These are phyloP conservation scores for Poecilia gillii DNA, from an alignment of 2,797 vertebrate genomes.

Conservation along the genomic window DNA sequence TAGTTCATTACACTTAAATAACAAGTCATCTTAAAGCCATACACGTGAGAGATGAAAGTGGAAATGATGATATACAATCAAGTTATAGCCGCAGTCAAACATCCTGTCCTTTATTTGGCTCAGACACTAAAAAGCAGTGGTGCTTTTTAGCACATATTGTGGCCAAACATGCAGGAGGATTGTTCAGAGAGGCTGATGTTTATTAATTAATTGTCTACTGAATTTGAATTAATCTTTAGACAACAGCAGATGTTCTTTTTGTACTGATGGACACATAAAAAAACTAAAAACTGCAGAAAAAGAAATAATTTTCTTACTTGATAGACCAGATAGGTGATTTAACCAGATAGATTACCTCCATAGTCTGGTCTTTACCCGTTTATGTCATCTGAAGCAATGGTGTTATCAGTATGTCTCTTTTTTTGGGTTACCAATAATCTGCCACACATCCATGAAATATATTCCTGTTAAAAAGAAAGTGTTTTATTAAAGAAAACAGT, in stretches of 20 bases:
- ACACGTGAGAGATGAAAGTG: neutral
- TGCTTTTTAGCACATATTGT: neutral
- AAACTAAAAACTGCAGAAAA: neutral
- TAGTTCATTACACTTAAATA: neutral
- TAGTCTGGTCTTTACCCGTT: neutral
- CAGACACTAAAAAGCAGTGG: neutral
- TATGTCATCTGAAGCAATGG: neutral
- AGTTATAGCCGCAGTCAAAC: neutral
- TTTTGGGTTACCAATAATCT: neutral
- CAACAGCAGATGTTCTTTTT: neutral
- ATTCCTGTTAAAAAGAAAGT: neutral
- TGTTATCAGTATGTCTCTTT: neutral
- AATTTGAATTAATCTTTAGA: neutral
- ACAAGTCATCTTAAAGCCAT: neutral
- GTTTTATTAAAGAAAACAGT: neutral
- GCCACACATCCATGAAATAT: neutral
- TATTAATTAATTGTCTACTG: neutral
- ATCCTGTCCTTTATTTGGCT: neutral
- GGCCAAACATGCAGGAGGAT: neutral
- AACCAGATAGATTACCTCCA: neutral
- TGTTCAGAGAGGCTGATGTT: neutral
- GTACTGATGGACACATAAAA: neutral
- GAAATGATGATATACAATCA: neutral
- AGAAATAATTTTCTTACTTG: neutral
- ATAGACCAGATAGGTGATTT: no score